Conservation (phyloP, 1,140 invertebrate genomes). For the Pseudomyrmex cubaensis region DNA sequence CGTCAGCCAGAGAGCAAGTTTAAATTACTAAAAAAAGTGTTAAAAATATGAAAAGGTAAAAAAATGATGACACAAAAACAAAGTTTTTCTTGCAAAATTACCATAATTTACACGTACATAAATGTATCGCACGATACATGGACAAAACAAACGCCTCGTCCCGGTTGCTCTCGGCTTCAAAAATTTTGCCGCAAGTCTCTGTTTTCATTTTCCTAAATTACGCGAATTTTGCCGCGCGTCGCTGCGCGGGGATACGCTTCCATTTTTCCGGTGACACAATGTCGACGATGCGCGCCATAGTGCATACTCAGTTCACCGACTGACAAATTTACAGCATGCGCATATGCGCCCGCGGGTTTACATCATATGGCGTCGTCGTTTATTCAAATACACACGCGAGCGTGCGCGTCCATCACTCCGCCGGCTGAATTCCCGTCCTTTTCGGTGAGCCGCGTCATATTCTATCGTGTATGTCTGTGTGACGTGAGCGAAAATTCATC, state of each 20-base stretch:
- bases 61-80: too few relatives aligned
- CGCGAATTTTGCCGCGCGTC: not conserved
- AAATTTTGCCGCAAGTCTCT: conserved; percentile 3
- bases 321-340: conserved; percentile 48
- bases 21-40: not conserved
- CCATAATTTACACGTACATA: not conserved
- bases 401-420: conserved; percentile 42
- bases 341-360: conserved; percentile 43
- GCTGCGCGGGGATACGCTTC: not conserved
- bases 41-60: not conserved
- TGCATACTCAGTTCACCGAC: conserved; percentile 19
- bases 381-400: conserved; percentile 57
- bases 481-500: conserved; percentile 39
- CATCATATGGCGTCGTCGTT: conserved; percentile 51
- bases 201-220: conserved; percentile 10
- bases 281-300: conserved; percentile 45
- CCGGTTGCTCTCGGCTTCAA: not conserved
- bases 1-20: not conserved
- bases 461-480: not conserved
- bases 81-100: too few relatives aligned
- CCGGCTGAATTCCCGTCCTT: conserved; percentile 38
- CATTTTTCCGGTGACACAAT: conserved; percentile 43
- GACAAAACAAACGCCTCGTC: not conserved
- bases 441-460: conserved; percentile 10
- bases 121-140: not conserved